A percentile compares a stretch with the other conserved stretches of the same genome.
Evolutionary conservation across 2,888 invertebrate genomes (phyloP).

Genomic region (Drosophila mimica): DNA sequence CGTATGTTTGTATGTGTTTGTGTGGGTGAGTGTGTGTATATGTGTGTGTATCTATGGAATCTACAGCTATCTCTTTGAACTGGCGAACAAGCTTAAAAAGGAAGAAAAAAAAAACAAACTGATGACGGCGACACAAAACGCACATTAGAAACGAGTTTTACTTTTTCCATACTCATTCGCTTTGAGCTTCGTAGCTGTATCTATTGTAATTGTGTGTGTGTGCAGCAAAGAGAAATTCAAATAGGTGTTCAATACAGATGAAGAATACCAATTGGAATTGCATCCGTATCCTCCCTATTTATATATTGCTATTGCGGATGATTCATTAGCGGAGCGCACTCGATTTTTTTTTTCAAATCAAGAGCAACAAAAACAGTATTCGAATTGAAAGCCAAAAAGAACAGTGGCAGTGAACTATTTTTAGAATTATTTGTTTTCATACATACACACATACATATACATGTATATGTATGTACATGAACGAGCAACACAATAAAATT

Average conservation of each 20-base stretch:
- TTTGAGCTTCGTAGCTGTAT: conserved; percentile 27
- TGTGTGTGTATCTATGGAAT: conserved; percentile 54
- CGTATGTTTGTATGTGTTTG: conserved; percentile 11
- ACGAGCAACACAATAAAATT: conserved; percentile 32
- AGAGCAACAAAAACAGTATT: conserved; percentile 59
- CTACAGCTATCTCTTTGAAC: conserved; percentile 71
- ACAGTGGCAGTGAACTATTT: conserved; percentile 84
- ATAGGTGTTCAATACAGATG: conserved; percentile 60
- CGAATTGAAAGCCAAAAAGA: conserved; percentile 74
- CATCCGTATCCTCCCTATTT: conserved; percentile 67
- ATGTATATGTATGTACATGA: conserved; percentile 8
- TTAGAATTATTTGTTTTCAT: conserved; percentile 82
- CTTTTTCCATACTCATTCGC: conserved; percentile 43
- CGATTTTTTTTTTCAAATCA: conserved; percentile 54
- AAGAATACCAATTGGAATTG: conserved; percentile 53
- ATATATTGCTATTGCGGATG: conserved; percentile 53
- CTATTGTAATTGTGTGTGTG: conserved; percentile 31
- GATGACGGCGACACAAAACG: conserved; percentile 56
- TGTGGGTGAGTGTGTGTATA: conserved; percentile 11
- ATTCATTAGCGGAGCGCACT: conserved; percentile 71
- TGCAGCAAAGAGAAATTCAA: conserved; percentile 75
- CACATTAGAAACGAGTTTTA: conserved; percentile 68
- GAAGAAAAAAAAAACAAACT: conserved; percentile 42
- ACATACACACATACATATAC: conserved; percentile 44
- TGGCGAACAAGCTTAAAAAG: conserved; percentile 63